Evolutionary conservation across 2,113 vertebrate genomes (phyloP).

Genomic region (Tychaedon coryphoeus): DNA sequence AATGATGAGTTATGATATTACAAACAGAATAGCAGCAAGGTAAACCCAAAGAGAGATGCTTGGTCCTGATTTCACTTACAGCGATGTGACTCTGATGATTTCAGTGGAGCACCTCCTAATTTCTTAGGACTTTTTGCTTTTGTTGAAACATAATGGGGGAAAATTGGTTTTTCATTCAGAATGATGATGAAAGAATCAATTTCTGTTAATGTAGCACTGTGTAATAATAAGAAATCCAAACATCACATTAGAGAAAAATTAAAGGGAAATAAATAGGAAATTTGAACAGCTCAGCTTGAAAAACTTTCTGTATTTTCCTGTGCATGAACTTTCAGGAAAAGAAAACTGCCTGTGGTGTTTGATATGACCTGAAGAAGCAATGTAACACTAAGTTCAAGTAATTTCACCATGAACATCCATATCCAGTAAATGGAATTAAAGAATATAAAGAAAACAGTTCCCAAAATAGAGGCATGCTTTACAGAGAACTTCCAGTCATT

Average conservation of each 20-base stretch:
- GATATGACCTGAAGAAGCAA: not conserved
- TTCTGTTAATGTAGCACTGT: not conserved
- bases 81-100: not conserved
- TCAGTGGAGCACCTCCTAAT: not conserved
- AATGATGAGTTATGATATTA: not conserved
- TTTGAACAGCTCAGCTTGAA: not conserved
- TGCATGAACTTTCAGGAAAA: not conserved
- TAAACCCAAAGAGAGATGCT: not conserved
- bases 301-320: not conserved
- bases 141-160: rapidly evolving
- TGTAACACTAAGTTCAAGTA: not conserved
- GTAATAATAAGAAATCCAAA: not conserved
- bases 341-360: not conserved
- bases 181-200: not conserved
- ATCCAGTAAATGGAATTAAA: not conserved
- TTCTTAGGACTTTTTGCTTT: not conserved
- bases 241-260: not conserved
- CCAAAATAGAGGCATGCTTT: not conserved
- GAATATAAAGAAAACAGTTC: not conserved
- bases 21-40: not conserved
- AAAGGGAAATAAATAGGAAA: not conserved
- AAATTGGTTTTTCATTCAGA: not conserved
- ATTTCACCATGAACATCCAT: not conserved
- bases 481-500: not conserved
- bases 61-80: not conserved